Evolutionary conservation across 2,888 invertebrate genomes (phyloP), one percentile per base, ranked within the genome.

Genomic region (Dromius quadrimaculatus): DNA sequence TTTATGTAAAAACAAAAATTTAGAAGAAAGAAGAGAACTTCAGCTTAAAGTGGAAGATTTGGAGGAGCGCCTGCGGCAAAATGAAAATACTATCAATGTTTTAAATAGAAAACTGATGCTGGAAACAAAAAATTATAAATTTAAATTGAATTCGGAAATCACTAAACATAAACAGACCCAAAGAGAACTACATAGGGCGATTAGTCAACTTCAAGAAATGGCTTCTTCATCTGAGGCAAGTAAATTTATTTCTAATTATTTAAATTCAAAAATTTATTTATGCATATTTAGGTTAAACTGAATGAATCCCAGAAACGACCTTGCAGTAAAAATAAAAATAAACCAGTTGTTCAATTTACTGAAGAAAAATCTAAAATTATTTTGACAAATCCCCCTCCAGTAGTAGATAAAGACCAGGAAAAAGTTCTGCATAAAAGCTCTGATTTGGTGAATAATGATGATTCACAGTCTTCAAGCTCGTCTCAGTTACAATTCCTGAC

Each of bases 21-120:
- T 93, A 5, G 86, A 85, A 9, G 92, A 93, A 75, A 87, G 93
- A 17, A 92, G 93, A 76, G 90, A 90, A 75, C 83, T 94, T 5
- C 86, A 89, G 71, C 84, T 87, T 4, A 88, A 90, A 79, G 81
- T 90, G 47, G 81, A 84, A 2, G 85, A 88, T 32, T 78, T 89
- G 13, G 84, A 86, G 15, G 79, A 82, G 0, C 87, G 85, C 54
- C 72, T 86, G 13, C 84, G 86, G 2, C 87, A 87, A 68, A 87
- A 87, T 71, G 90, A 91, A 73, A 87, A 85, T 38, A 88, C 90
- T 71, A 87, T 90, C 71, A 87, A 84, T 71, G 84, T 87, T 73
- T 83, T 93, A 72, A 89, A 91, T 70, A 86, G 92, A 43, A 90
- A 90, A 76, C 81, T 92, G 9, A 85, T 88, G 71, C 81, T 94